Evolutionary conservation across 2,113 vertebrate genomes (phyloP), one percentile per base, ranked within the genome.

Genomic region (Oriolus oriolus): DNA sequence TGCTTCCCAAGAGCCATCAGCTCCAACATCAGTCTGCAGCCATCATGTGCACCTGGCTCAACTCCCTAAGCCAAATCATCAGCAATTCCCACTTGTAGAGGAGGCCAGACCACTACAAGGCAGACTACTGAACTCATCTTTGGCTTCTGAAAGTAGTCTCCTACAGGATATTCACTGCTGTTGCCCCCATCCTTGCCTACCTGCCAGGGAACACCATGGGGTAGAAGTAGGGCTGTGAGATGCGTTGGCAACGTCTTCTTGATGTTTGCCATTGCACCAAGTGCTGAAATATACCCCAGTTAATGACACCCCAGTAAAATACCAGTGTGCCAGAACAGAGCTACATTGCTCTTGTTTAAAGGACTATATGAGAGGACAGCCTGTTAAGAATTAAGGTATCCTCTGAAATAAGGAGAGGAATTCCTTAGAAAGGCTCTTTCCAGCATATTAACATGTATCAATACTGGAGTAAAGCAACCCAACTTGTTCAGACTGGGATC

Each of bases 391-490:
- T 28, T 16, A 47, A 80, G 5, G 6, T 50, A 52, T 22, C n/a
- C 49, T 60, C 39, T 75, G 54, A 79, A 90, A 79, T 7, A 45
- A 44, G 33, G 37, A 80, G 45, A 73, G 26, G 42, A 52, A 69
- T 79, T 89, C 87, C 44, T 87, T 27, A 74, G 52, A 69, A 95
- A 87, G 63, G 68, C 12, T 70, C 50, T 86, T 82, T 45, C 57
- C 9, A 15, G 28, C 14, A 7, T 27, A 47, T 54, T 30, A 47
- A 3, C 10, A 59, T 30, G 10, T 17, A 47, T n/a, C 0, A 0
- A 49, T 39, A 42, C 4, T 6, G 23, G 70, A 70, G 33, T 41
- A 35, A 88, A 92, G 31, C 35, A 11, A 12, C 7, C 61, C 27
- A 93, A 7, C 63, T 77, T 71, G 18, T 87, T 89, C 80, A 93